Evolutionary conservation across 2,888 invertebrate species (phyloP), one percentile per base, ranked within the genome.

Genomic region (Agonopterix arenella): DNA sequence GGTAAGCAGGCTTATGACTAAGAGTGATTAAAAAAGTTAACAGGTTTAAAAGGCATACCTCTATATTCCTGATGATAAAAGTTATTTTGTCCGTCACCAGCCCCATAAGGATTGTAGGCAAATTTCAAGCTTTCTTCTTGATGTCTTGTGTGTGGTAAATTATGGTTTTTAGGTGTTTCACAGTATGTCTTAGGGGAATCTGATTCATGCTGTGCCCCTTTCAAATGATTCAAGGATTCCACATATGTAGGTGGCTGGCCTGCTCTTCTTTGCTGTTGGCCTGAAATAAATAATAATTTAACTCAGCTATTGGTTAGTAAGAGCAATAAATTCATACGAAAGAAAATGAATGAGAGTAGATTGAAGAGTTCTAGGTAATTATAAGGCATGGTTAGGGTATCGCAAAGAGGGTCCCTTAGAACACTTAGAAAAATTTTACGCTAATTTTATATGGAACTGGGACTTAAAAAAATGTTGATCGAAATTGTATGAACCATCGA

Each of bases 81-180:
- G 61, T 83, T 71, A 53, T 80, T 86, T 51, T 84, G 85, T n/a
- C 82, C 83, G 74, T 88, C 89, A 5, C 89, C 88, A 56, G 80
- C 86, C 16, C 80, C 88, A 64, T 78, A 84, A 0, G 84, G 79
- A 52, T 73, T 85, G 51, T 72, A 84, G 36, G 73, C 68, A 2
- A 74, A 57, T 59, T 83, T 83, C 1, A 74, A 56, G 0, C 64
- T 61, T n/a, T 86, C 84, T 36, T 83, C 83, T 37, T 76, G 75
- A 46, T 64, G 74, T 37, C 73, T 64, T 40, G 69, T 54, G 40
- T 76, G 75, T 36, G 70, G 61, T 1, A 59, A 49, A 36, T 69
- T 62, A 50, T 82, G 75, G 59, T 72, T 80, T 49, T 83, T 86
- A 2, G 84, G 84, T 36, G 84, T 84, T 45, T 86, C 86, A 55